These are phyloP conservation scores for chimpanzee (Pan troglodytes) DNA, from an alignment of 2,113 vertebrate species.

Conservation along the genomic window NHGRI_mPanTro3-v2.1_pri NC_072413.2:79012001-79012500, in stretches of 20 bases:
- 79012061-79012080: neutral
- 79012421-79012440: too few relatives aligned
- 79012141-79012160: neutral
- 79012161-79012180: neutral
- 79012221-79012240: neutral
- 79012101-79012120: neutral
- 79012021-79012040: neutral
- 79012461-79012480: too few relatives aligned
- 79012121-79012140: neutral
- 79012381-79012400: too few relatives aligned
- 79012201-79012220: neutral
- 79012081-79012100: neutral
- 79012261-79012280: neutral
- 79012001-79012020: neutral
- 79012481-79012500: too few relatives aligned
- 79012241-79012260: neutral
- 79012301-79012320: too few relatives aligned
- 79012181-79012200: neutral
- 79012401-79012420: too few relatives aligned
- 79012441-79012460: too few relatives aligned
- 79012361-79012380: too few relatives aligned
- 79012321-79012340: too few relatives aligned
- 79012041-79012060: neutral
- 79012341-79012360: too few relatives aligned
- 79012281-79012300: neutral